Conservation (phyloP, 53 echinoderm and acorn worm species). For the Actinopyga echinites region DNA sequence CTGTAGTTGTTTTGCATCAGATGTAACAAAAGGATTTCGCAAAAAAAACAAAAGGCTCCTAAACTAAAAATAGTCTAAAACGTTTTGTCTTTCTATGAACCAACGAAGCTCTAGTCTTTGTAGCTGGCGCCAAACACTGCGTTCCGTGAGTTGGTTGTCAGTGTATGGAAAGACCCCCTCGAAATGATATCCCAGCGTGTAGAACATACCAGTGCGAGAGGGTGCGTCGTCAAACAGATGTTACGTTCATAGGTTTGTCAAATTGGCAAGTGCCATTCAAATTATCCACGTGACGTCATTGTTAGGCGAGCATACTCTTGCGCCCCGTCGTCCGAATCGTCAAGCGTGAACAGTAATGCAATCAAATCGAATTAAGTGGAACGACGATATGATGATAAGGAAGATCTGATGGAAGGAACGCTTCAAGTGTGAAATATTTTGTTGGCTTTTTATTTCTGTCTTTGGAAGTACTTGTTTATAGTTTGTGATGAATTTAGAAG, state of each 20-base stretch:
- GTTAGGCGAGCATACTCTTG: neutral
- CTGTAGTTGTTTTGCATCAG: slow-evolving; percentile 13
- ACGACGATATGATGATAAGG: too few relatives aligned
- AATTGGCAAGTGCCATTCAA: slow-evolving; percentile 20
- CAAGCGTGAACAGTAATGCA: too few relatives aligned
- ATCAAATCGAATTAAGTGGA: too few relatives aligned
- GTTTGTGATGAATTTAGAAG: too few relatives aligned
- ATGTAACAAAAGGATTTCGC: neutral
- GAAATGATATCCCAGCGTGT: slow-evolving; percentile 24
- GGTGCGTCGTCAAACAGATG: slow-evolving; percentile 32
- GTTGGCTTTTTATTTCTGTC: too few relatives aligned
- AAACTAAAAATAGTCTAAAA: neutral
- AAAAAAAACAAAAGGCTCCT: slow-evolving; percentile 10
- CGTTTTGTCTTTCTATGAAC: neutral
- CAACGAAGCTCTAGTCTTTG: neutral
- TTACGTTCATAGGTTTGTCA: slow-evolving; percentile 7
- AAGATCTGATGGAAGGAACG: too few relatives aligned
- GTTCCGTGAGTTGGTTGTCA: slow-evolving; percentile 17
- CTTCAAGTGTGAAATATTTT: too few relatives aligned
- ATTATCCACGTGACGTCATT: neutral
- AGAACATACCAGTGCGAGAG: neutral
- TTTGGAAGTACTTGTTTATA: too few relatives aligned
- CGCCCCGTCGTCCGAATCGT: too few relatives aligned
- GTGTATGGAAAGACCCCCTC: slow-evolving; percentile 6
- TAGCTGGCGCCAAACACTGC: slow-evolving; percentile 18